Conservation (phyloP, 2,113 vertebrate species). For the Myotis lucifugus region DNA sequence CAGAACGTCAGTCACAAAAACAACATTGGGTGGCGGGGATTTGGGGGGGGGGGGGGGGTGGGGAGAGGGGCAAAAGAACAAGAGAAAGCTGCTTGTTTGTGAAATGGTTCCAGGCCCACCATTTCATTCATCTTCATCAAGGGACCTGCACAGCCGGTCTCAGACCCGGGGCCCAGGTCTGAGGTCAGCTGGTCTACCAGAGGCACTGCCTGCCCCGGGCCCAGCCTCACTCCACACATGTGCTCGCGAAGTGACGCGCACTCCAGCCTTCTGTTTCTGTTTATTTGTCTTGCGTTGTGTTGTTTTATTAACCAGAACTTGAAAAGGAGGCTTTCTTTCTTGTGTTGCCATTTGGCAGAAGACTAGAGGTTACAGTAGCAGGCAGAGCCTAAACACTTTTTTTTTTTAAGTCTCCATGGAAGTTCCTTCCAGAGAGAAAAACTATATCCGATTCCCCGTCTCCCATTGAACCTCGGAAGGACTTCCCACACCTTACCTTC, state of each 20-base stretch:
- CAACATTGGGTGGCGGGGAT: background rate
- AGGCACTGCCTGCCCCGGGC: background rate
- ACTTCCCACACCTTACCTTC: constrained; percentile 76
- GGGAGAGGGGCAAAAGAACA: background rate
- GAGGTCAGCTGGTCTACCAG: background rate
- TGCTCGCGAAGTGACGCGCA: background rate
- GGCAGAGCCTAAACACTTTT: constrained; percentile 74
- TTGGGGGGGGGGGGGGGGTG: rapidly evolving
- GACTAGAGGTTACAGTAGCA: constrained; percentile 79
- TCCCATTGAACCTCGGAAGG: constrained; percentile 62
- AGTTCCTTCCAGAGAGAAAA: constrained; percentile 72
- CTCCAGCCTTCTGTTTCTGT: constrained; percentile 78
- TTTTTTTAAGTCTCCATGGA: constrained; percentile 73
- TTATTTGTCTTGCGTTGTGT: constrained; percentile 80
- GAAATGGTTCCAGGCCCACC: background rate
- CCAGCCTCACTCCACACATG: constrained; percentile 32
- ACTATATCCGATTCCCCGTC: constrained; percentile 64
- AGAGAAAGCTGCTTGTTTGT: background rate
- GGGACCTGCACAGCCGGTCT: rapidly evolving
- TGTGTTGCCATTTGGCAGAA: constrained; percentile 80
- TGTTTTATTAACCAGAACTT: constrained; percentile 81
- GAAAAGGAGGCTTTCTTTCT: constrained; percentile 75
- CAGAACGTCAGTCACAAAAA: background rate
- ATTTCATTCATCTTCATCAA: background rate
- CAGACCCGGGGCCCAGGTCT: rapidly evolving